phyloP scores from a whole-genome alignment of 2,888 invertebrate genomes.

The Eupithecia centaureata region DNA sequence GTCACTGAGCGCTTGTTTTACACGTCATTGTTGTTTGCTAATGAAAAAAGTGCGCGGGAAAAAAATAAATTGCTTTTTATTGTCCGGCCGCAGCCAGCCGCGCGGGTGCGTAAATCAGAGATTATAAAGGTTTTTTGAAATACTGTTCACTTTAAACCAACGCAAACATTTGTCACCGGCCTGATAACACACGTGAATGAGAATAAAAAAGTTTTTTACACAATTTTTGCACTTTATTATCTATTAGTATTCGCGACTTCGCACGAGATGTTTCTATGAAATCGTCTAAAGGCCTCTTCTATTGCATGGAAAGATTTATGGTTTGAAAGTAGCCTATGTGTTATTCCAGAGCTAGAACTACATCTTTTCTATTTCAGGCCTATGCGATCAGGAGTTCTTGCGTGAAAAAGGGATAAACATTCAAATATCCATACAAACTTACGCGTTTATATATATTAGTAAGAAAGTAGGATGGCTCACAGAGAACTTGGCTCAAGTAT shows the following conservation, averaged over 20 bases:
- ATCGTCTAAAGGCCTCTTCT: too few species aligned
- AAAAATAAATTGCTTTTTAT: slow-evolving; percentile 80
- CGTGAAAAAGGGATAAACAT: too few species aligned
- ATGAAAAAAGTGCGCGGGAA: slow-evolving; percentile 76
- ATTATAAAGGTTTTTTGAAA: slow-evolving; percentile 72
- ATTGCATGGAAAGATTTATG: too few species aligned
- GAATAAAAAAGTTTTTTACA: slow-evolving; percentile 35
- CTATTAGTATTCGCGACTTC: too few species aligned
- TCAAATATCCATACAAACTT: too few species aligned
- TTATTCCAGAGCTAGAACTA: too few species aligned
- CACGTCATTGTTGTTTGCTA: slow-evolving; percentile 81
- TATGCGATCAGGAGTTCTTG: too few species aligned
- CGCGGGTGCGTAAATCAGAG: slow-evolving; percentile 73
- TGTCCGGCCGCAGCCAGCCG: slow-evolving; percentile 66
- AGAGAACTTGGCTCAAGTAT: slow-evolving; percentile 24
- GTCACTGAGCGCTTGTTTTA: slow-evolving; percentile 78
- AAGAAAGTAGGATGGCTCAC: too few species aligned
- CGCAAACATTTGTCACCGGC: slow-evolving; percentile 62
- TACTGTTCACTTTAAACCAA: slow-evolving; percentile 64
- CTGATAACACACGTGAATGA: slow-evolving; percentile 55
- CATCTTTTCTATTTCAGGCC: too few species aligned
- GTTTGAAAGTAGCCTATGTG: too few species aligned
- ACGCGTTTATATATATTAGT: too few species aligned
- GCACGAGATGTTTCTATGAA: too few species aligned
- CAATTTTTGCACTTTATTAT: slow-evolving; percentile 36